Conservation (phyloP, 2,888 invertebrate genomes). For the Andrena camellia region DNA sequence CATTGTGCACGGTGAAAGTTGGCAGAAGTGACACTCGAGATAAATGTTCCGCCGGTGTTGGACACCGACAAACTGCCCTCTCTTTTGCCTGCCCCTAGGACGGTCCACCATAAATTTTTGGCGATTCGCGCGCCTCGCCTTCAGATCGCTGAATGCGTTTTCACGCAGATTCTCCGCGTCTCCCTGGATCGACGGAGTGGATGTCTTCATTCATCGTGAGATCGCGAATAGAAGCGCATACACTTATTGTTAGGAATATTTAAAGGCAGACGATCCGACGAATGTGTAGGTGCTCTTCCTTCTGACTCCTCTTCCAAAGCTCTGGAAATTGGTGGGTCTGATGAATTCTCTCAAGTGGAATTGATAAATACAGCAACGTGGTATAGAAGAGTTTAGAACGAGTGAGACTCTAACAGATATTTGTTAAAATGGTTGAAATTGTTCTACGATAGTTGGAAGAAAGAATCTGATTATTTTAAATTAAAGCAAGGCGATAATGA, state of each 20-base stretch:
- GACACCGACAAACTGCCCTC: constrained; percentile 53
- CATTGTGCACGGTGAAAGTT: constrained; percentile 77
- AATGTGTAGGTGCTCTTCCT: too few relatives aligned
- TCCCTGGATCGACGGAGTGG: constrained; percentile 4
- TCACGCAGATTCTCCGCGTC: constrained; percentile 67
- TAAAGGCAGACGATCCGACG: too few relatives aligned
- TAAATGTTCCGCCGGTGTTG: constrained; percentile 77
- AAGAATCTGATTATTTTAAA: neutral
- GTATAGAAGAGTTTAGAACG: too few relatives aligned
- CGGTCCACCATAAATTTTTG: constrained; percentile 35
- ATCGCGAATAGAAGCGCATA: neutral
- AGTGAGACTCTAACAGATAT: too few relatives aligned
- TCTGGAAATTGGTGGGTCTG: too few relatives aligned
- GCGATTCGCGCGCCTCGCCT: constrained; percentile 33
- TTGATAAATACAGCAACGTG: too few relatives aligned
- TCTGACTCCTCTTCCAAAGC: too few relatives aligned
- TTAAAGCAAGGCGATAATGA: neutral
- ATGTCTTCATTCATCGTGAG: constrained; percentile 49
- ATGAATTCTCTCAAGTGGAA: too few relatives aligned
- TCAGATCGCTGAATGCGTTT: constrained; percentile 56
- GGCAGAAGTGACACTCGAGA: constrained; percentile 78
- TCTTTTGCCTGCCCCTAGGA: neutral
- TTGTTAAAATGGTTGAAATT: too few relatives aligned
- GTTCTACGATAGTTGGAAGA: too few relatives aligned
- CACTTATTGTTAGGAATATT: too few relatives aligned